These are phyloP conservation scores for Protaetia brevitarsis DNA, from an alignment of 1,140 invertebrate genomes.

Conservation along the genomic window DNA sequence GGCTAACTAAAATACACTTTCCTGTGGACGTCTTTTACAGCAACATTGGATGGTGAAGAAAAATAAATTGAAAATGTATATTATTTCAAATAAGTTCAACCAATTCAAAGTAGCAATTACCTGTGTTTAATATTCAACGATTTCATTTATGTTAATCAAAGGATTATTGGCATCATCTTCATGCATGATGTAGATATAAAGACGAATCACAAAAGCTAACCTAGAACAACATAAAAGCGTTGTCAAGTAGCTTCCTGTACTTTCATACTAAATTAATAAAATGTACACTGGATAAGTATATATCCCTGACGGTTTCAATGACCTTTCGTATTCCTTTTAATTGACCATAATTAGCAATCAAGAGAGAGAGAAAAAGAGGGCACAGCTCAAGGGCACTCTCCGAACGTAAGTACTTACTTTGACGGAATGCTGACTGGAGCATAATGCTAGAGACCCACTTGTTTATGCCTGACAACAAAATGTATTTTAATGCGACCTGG, in stretches of 20 bases:
- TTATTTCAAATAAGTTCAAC: too few species aligned
- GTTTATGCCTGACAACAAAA: conserved; percentile 1
- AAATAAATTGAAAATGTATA: too few species aligned
- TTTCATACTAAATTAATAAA: neutral
- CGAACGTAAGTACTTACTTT: neutral
- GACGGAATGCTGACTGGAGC: neutral
- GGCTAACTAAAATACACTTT: too few species aligned
- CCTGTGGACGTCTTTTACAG: too few species aligned
- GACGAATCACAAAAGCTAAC: too few species aligned
- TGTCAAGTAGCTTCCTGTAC: neutral
- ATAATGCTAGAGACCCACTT: neutral
- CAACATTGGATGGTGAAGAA: too few species aligned
- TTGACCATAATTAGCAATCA: conserved; percentile 1
- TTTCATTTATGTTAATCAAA: too few species aligned
- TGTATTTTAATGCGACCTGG: neutral
- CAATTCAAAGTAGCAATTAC: too few species aligned
- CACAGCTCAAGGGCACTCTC: neutral
- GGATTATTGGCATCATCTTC: too few species aligned
- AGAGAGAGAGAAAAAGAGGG: neutral
- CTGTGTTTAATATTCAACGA: too few species aligned
- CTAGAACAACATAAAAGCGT: neutral
- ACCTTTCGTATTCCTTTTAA: neutral
- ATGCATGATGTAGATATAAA: too few species aligned
- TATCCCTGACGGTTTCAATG: neutral
- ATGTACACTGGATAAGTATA: neutral